Evolutionary conservation across 2,888 invertebrate genomes (phyloP).

Genomic region (Hypsopygia costalis): DNA sequence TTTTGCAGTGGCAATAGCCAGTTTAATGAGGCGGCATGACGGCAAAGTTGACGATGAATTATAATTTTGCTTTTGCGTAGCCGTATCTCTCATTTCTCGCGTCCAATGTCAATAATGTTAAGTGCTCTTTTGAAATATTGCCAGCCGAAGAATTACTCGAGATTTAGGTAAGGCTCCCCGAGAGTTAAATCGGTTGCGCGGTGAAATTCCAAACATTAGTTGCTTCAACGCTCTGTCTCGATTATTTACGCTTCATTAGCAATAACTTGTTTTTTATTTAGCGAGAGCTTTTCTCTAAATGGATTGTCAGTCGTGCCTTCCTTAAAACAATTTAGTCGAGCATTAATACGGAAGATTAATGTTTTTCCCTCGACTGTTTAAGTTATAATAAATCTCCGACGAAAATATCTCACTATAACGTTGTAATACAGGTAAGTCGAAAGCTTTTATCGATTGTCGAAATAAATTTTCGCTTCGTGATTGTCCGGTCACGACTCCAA

Average conservation of each 20-base stretch:
- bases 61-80: conserved; percentile 31
- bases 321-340: conserved; percentile 56
- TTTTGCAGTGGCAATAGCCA: conserved; percentile 21
- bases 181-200: conserved; percentile 35
- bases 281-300: conserved; percentile 47
- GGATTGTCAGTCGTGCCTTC: conserved; percentile 46
- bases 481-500: conserved; percentile 44
- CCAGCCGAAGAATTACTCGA: conserved; percentile 38
- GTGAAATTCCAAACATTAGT: conserved; percentile 40
- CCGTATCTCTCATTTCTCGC: conserved; percentile 30
- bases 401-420: conserved; percentile 30
- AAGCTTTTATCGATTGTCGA: conserved; percentile 46
- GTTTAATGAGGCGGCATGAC: conserved; percentile 23
- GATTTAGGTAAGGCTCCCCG: conserved; percentile 29
- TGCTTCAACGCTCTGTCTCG: conserved; percentile 37
- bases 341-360: conserved; percentile 53
- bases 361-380: conserved; percentile 41
- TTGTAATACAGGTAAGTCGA: conserved; percentile 32
- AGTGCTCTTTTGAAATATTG: conserved; percentile 64
- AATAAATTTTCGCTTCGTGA: conserved; percentile 53
- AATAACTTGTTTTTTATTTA: conserved; percentile 47
- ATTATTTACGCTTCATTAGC: conserved; percentile 59
- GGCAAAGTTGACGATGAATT: conserved; percentile 24
- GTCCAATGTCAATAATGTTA: conserved; percentile 49
- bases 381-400: conserved; percentile 52